These are phyloP conservation scores for Thymelicus sylvestris DNA, from an alignment of 2,888 invertebrate species.

Conservation along the genomic window DNA sequence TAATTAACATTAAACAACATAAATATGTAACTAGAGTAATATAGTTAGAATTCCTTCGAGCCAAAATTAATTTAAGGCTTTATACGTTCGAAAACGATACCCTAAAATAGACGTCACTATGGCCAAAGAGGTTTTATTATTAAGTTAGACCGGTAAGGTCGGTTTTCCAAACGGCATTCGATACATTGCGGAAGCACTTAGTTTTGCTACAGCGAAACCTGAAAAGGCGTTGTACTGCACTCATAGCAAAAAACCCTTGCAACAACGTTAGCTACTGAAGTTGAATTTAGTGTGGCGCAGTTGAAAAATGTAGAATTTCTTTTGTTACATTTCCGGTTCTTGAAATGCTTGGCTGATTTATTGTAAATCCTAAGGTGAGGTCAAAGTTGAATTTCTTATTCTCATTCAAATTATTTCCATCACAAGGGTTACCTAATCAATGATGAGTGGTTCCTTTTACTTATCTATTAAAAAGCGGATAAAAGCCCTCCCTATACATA, in stretches of 20 bases:
- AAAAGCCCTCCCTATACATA: no score
- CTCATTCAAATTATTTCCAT: neutral
- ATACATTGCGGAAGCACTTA: conserved; percentile 68
- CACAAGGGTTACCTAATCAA: neutral
- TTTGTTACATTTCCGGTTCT: conserved; percentile 49
- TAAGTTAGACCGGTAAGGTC: conserved; percentile 75
- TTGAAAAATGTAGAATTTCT: conserved; percentile 62
- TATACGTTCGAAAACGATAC: conserved; percentile 21
- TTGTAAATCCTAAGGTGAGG: conserved; percentile 41
- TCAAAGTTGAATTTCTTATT: neutral
- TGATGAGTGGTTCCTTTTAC: neutral
- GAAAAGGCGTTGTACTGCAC: conserved; percentile 61
- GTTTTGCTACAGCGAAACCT: conserved; percentile 53
- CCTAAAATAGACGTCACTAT: conserved; percentile 65
- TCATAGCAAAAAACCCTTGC: conserved; percentile 59
- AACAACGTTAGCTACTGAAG: conserved; percentile 64
- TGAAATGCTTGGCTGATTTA: conserved; percentile 46
- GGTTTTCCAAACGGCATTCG: conserved; percentile 60
- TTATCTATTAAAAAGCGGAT: no score
- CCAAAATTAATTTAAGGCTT: conserved; percentile 25
- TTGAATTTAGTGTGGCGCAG: conserved; percentile 63
- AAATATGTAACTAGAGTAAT: no score
- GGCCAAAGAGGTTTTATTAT: conserved; percentile 78
- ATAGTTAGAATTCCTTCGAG: neutral
- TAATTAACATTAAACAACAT: no score